These are phyloP conservation scores for Monopterus albus DNA, from an alignment of 2,113 vertebrate genomes.

Conservation along the genomic window DNA sequence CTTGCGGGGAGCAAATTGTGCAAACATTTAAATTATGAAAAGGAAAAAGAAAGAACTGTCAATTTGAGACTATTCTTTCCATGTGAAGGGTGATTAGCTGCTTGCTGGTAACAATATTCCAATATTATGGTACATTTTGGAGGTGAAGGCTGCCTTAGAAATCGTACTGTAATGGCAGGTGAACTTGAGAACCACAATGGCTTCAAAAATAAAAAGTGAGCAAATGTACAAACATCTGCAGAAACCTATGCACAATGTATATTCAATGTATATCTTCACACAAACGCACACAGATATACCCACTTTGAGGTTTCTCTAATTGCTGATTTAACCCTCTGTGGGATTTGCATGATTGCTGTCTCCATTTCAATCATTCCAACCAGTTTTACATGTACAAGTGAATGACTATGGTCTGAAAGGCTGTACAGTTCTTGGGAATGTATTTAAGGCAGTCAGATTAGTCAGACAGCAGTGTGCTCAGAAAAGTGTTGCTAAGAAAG, in stretches of 20 bases:
- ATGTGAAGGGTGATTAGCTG: constrained; percentile 1
- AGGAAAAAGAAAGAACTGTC: constrained; percentile 31
- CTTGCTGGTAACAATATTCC: constrained; percentile 19
- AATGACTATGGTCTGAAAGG: background rate
- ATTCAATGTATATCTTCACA: background rate
- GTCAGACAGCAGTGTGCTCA: background rate
- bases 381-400: background rate
- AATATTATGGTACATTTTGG: constrained; percentile 9
- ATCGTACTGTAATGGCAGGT: constrained; percentile 2
- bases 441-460: constrained; percentile 41
- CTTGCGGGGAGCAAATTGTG: constrained; percentile 46
- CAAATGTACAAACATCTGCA: background rate
- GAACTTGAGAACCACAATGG: background rate
- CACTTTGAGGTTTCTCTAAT: too few species aligned
- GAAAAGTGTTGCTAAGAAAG: constrained; percentile 25
- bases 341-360: constrained; percentile 31
- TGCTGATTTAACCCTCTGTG: background rate
- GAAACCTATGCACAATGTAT: background rate
- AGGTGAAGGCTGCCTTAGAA: constrained; percentile 5
- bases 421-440: background rate
- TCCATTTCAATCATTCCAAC: constrained; percentile 19
- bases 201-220: constrained; percentile 8
- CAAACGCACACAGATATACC: background rate
- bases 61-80: constrained; percentile 10
- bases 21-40: constrained; percentile 55